A percentile compares a stretch with the other conserved stretches of the same genome.
Conservation (phyloP, 2,113 vertebrate genomes). For the Anthoscopus minutus region DNA sequence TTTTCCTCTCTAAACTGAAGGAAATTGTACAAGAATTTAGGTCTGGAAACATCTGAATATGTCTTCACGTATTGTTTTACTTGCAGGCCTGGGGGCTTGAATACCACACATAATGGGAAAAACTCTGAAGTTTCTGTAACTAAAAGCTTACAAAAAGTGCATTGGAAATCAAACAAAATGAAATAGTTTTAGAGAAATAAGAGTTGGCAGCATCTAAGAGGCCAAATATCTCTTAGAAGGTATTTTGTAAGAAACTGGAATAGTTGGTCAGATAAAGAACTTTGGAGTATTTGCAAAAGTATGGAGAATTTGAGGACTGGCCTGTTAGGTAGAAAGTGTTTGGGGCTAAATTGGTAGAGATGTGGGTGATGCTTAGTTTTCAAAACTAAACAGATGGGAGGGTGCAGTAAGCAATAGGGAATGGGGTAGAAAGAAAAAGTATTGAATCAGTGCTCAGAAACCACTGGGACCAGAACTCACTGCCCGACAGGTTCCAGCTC, state of each 20-base stretch:
- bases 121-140: constrained; percentile 9
- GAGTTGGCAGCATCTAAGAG: not conserved
- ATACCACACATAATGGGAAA: constrained; percentile 29
- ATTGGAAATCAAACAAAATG: not conserved
- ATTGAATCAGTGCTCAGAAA: not conserved
- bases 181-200: constrained; percentile 9
- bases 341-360: not conserved
- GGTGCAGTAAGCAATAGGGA: not conserved
- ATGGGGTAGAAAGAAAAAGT: not conserved
- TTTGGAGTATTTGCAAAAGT: not conserved
- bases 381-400: not conserved
- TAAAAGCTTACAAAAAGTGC: constrained; percentile 4
- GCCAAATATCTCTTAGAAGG: not conserved
- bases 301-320: not conserved
- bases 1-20: not conserved
- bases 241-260: constrained; percentile 1
- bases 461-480: not conserved
- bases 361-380: not conserved
- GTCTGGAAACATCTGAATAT: not conserved
- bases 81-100: not conserved
- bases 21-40: not conserved
- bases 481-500: not conserved
- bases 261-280: not conserved
- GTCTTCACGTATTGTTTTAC: constrained; percentile 18
- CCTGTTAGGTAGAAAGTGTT: not conserved